A percentile compares a stretch with the other conserved stretches of the same genome.
These are phyloP conservation scores for Blastomussa wellsi DNA, from an alignment of 92 coral and sea anemone genomes.

Conservation along the genomic window DNA sequence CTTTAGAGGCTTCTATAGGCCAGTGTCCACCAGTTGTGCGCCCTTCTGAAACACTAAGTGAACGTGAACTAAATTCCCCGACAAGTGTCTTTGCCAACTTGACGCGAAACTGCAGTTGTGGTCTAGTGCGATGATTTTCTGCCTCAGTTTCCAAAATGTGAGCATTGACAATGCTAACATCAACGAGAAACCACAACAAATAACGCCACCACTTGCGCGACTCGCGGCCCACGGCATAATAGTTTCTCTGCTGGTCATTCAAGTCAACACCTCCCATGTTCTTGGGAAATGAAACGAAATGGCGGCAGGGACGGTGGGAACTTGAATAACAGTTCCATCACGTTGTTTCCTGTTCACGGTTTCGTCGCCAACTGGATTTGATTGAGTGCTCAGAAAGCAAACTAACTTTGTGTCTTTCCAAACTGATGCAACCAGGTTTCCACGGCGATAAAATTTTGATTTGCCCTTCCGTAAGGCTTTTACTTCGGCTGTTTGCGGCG, in stretches of 20 bases:
- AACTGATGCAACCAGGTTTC: neutral
- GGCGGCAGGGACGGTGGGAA: constrained; percentile 29
- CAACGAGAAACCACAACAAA: constrained; percentile 38
- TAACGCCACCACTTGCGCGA: constrained; percentile 51
- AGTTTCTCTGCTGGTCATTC: constrained; percentile 41
- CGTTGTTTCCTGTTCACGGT: constrained; percentile 41
- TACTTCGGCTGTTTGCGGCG: neutral
- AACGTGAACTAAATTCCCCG: neutral
- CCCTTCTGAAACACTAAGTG: neutral
- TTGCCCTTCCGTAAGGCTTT: neutral
- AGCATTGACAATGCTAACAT: constrained; percentile 49
- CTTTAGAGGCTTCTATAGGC: neutral
- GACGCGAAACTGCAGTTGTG: constrained; percentile 5
- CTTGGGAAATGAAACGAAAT: constrained; percentile 40
- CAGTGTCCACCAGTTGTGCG: neutral
- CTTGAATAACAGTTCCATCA: constrained; percentile 27
- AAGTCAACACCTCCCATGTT: constrained; percentile 57
- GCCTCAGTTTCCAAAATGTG: constrained; percentile 42
- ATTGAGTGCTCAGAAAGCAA: constrained; percentile 44
- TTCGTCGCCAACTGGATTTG: constrained; percentile 12
- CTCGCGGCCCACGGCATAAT: constrained; percentile 33
- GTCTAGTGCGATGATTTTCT: constrained; percentile 22
- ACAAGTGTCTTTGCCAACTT: constrained; percentile 10
- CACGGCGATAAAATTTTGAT: neutral
- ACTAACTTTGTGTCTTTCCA: neutral